Percentiles rank a stretch among this genome's conserved stretches.
These are phyloP conservation scores for Stenodema calcarata DNA, from an alignment of 2,888 invertebrate species.

Conservation along the genomic window DNA sequence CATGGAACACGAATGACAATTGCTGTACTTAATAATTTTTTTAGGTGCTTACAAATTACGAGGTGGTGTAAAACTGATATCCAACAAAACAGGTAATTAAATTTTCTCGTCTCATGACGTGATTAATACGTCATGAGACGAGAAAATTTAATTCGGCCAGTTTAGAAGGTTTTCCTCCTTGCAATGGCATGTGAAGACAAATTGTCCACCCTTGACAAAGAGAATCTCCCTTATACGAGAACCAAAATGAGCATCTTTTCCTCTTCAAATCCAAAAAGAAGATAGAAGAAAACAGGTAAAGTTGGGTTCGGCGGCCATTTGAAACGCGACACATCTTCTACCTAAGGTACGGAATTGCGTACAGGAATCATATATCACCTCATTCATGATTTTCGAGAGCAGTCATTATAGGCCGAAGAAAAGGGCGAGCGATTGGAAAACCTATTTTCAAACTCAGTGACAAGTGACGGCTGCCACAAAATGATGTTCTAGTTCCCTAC, in stretches of 20 bases:
- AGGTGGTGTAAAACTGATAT: no score
- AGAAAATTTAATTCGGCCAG: no score
- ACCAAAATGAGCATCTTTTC: background rate
- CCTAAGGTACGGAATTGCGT: slow-evolving; percentile 9
- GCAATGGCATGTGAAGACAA: no score
- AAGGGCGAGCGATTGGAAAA: background rate
- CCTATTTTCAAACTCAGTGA: background rate
- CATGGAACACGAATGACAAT: no score
- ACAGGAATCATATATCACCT: background rate
- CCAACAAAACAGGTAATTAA: no score
- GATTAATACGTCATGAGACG: no score
- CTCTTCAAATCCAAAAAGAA: background rate
- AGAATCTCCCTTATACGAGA: background rate
- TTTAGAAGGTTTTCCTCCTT: no score
- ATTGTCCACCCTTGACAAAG: no score
- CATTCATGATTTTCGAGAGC: background rate
- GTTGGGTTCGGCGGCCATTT: background rate
- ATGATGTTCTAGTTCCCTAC: background rate
- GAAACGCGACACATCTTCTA: background rate
- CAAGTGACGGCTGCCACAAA: background rate
- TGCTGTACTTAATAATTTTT: no score
- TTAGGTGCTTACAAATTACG: no score
- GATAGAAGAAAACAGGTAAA: background rate
- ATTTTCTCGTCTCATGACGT: no score
- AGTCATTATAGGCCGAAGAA: background rate